Percentiles rank a stretch among this genome's conserved stretches.
phyloP scores from a whole-genome alignment of 2,888 invertebrate species.

The Diplazon laetatorius region DNA sequence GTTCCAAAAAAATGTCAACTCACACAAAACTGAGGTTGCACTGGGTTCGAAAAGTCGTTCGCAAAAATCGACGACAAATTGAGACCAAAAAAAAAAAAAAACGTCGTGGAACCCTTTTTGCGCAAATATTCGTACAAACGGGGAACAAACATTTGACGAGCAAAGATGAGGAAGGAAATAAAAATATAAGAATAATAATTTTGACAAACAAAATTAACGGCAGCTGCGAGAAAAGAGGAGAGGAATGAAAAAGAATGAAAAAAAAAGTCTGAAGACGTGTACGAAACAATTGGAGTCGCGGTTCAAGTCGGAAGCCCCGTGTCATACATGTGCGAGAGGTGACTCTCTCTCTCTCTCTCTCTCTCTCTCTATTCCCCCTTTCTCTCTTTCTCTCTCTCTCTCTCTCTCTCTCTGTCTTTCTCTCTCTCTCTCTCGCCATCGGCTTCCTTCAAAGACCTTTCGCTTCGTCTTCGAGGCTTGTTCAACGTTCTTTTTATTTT shows the following conservation, averaged over 20 bases:
- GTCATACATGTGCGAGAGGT: conserved; percentile 70
- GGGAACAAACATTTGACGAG: conserved; percentile 26
- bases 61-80: conserved; percentile 12
- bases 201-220: conserved; percentile 13
- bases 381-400: too few relatives aligned
- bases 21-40: background rate
- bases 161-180: too few relatives aligned
- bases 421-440: conserved; percentile 75
- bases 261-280: conserved; percentile 69
- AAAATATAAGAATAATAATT: too few relatives aligned
- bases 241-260: conserved; percentile 55
- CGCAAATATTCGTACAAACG: conserved; percentile 6
- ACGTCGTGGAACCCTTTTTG: too few relatives aligned
- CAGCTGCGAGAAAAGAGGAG: conserved; percentile 36
- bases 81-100: background rate
- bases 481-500: conserved; percentile 70
- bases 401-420: too few relatives aligned
- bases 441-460: conserved; percentile 78
- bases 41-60: background rate
- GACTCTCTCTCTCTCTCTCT: too few relatives aligned
- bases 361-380: too few relatives aligned
- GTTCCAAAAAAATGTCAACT: too few relatives aligned
- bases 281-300: conserved; percentile 79
- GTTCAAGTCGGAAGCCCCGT: conserved; percentile 72
- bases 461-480: conserved; percentile 56